Conservation (phyloP, 2,888 invertebrate species). For the Drosophila aldrichi region DNA sequence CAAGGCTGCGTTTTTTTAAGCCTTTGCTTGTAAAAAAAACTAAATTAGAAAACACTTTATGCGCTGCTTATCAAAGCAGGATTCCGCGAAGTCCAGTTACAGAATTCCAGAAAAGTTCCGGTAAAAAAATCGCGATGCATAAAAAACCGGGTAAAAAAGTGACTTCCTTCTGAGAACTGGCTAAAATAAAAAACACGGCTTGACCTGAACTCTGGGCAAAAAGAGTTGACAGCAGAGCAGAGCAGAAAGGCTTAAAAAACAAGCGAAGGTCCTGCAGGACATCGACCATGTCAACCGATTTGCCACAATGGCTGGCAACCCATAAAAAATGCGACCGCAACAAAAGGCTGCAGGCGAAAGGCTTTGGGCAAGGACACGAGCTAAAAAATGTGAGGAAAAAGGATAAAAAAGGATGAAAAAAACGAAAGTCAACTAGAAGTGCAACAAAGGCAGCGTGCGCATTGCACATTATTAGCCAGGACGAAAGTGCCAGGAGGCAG, state of each 20-base stretch:
- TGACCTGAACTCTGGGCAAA: constrained; percentile 48
- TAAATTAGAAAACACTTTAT: constrained; percentile 29
- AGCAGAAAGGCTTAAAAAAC: constrained; percentile 77
- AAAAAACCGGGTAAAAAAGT: constrained; percentile 49
- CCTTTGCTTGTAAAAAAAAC: constrained; percentile 51
- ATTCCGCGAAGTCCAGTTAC: constrained; percentile 48
- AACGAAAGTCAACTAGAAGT: constrained; percentile 64
- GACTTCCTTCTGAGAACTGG: constrained; percentile 48
- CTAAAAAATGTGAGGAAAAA: constrained; percentile 42
- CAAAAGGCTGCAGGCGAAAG: constrained; percentile 58
- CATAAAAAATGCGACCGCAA: constrained; percentile 77
- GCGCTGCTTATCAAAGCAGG: constrained; percentile 21
- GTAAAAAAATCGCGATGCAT: constrained; percentile 50
- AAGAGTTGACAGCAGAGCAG: constrained; percentile 75
- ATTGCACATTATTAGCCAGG: constrained; percentile 66
- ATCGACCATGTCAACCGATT: constrained; percentile 41
- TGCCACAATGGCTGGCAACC: constrained; percentile 63
- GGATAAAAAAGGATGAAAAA: constrained; percentile 29
- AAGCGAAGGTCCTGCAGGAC: constrained; percentile 21
- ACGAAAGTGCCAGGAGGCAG: constrained; percentile 21
- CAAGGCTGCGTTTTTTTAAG: constrained; percentile 73
- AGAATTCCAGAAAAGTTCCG: constrained; percentile 59
- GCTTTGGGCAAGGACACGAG: constrained; percentile 58
- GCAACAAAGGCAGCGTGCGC: constrained; percentile 56
- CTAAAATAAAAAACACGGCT: constrained; percentile 29